Conservation (phyloP, 2,797 vertebrate species). For the Novumbra hubbsi region DNA sequence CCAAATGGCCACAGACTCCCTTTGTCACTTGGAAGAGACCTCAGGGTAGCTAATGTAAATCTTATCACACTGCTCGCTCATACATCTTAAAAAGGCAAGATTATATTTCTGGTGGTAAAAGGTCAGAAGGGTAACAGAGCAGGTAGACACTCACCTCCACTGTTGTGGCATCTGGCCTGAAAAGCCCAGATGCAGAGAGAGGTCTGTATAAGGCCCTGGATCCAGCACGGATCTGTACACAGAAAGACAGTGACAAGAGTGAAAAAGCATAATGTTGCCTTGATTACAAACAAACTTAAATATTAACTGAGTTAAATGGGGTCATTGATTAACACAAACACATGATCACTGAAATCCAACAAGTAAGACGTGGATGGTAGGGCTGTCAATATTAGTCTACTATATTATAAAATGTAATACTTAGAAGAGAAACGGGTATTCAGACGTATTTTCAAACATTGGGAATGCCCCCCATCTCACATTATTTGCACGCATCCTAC, state of each 20-base stretch:
- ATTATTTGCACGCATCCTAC: too few relatives aligned
- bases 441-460: too few relatives aligned
- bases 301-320: neutral
- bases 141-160: conserved; percentile 74
- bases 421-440: too few relatives aligned
- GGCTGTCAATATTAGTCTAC: too few relatives aligned
- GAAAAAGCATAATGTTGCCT: neutral
- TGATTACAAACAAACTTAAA: neutral
- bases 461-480: too few relatives aligned
- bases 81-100: neutral
- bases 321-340: neutral
- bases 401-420: too few relatives aligned
- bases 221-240: conserved; percentile 79
- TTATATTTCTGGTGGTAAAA: neutral
- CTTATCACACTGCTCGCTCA: neutral
- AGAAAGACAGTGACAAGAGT: neutral
- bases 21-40: neutral
- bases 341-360: neutral
- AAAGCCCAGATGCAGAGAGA: conserved; percentile 77
- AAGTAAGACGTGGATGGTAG: neutral
- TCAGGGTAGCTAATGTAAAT: neutral
- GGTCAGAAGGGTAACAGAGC: neutral
- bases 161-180: conserved; percentile 67
- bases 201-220: conserved; percentile 81
- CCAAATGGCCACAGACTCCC: neutral